Conservation (phyloP, 2,888 invertebrate genomes). For the Scotopteryx bipunctaria region DNA sequence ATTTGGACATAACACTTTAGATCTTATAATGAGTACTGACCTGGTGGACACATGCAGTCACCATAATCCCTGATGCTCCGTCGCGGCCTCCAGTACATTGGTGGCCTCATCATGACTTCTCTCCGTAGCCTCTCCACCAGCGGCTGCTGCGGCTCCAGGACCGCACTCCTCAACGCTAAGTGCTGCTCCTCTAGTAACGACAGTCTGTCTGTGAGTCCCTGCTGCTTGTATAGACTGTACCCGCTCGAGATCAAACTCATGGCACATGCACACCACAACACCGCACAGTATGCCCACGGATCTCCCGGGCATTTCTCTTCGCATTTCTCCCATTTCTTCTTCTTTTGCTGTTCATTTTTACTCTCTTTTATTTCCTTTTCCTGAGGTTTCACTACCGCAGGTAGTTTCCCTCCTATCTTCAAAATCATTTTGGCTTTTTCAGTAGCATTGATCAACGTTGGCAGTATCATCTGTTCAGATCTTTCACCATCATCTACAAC, state of each 20-base stretch:
- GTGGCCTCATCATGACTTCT: constrained; percentile 73
- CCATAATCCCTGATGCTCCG: constrained; percentile 83
- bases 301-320: constrained; percentile 67
- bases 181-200: constrained; percentile 83
- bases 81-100: constrained; percentile 61
- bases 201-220: constrained; percentile 78
- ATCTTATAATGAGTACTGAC: constrained; percentile 61
- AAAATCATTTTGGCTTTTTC: constrained; percentile 64
- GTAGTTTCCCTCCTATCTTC: constrained; percentile 71
- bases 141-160: constrained; percentile 78
- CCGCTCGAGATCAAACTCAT: constrained; percentile 85
- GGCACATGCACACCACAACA: constrained; percentile 86
- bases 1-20: not conserved
- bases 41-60: constrained; percentile 89
- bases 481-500: constrained; percentile 30
- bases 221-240: constrained; percentile 84
- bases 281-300: constrained; percentile 75
- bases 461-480: constrained; percentile 47
- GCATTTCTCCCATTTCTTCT: constrained; percentile 66
- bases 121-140: constrained; percentile 81
- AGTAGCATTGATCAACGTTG: constrained; percentile 29
- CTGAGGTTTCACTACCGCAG: constrained; percentile 50
- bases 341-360: constrained; percentile 58
- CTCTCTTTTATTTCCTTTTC: constrained; percentile 53
- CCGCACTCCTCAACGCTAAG: constrained; percentile 76